Percentiles rank a stretch among this genome's conserved stretches.
Conservation (phyloP, 2,113 vertebrate genomes). For the Dicaeum eximium region DNA sequence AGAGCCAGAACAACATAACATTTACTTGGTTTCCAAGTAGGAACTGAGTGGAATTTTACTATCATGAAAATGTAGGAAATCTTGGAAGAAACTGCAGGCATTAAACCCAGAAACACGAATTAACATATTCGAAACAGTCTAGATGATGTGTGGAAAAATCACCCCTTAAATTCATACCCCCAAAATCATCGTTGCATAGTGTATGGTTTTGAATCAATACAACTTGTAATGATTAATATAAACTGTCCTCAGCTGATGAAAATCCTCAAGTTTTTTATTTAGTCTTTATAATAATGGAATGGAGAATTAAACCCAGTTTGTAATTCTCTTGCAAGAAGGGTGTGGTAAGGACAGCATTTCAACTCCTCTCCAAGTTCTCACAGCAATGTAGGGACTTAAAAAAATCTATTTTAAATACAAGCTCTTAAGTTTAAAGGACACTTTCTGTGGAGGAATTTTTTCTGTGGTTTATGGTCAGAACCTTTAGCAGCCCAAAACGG, state of each 20-base stretch:
- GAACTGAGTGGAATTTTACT: slow-evolving; percentile 21
- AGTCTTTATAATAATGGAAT: neutral
- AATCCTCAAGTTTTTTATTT: neutral
- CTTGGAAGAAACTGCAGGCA: neutral
- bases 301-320: neutral
- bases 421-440: neutral
- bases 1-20: neutral
- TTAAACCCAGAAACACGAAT: neutral
- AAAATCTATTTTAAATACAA: neutral
- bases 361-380: neutral
- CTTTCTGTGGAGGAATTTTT: neutral
- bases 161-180: neutral
- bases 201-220: neutral
- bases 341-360: neutral
- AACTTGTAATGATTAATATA: neutral
- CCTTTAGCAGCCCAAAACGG: neutral
- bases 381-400: neutral
- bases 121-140: neutral
- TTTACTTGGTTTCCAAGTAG: slow-evolving; percentile 10
- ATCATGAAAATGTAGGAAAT: neutral
- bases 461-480: neutral
- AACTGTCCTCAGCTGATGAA: neutral
- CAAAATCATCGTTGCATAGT: neutral
- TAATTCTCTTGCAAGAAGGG: neutral
- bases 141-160: neutral